Conservation (phyloP, 2,797 vertebrate species). For the Enteromius trimaculatus region DNA sequence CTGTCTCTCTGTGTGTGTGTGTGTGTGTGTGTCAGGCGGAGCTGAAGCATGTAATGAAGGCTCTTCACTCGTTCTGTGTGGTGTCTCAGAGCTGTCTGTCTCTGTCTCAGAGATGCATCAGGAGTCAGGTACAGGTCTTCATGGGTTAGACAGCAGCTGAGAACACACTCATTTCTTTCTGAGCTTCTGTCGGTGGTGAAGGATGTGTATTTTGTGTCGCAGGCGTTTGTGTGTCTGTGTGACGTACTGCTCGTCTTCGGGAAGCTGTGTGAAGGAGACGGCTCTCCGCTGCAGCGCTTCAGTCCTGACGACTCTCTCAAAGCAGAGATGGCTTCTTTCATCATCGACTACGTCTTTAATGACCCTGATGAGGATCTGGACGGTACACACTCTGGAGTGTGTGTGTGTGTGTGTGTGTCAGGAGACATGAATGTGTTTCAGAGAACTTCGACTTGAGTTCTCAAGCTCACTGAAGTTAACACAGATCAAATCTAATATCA, state of each 20-base stretch:
- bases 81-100: conserved; percentile 83
- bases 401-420: not conserved
- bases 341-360: conserved; percentile 87
- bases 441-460: not conserved
- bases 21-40: conserved; percentile 69
- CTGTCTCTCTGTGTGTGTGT: no score
- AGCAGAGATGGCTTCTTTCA: conserved; percentile 84
- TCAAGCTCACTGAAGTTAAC: not conserved
- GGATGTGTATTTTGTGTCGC: conserved; percentile 71
- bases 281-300: conserved; percentile 9
- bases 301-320: conserved; percentile 78
- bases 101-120: conserved; percentile 70
- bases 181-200: not conserved
- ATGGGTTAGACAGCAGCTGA: no score
- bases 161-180: not conserved
- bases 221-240: conserved; percentile 88
- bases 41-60: conserved; percentile 71
- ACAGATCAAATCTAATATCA: not conserved
- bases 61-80: conserved; percentile 74
- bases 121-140: conserved; percentile 77
- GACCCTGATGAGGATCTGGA: conserved; percentile 62
- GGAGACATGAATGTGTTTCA: not conserved
- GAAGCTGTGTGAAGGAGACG: not conserved
- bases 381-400: not conserved
- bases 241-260: conserved; percentile 85